Conservation (phyloP, 1,140 invertebrate species). For the Palaemon carinicauda region DNA sequence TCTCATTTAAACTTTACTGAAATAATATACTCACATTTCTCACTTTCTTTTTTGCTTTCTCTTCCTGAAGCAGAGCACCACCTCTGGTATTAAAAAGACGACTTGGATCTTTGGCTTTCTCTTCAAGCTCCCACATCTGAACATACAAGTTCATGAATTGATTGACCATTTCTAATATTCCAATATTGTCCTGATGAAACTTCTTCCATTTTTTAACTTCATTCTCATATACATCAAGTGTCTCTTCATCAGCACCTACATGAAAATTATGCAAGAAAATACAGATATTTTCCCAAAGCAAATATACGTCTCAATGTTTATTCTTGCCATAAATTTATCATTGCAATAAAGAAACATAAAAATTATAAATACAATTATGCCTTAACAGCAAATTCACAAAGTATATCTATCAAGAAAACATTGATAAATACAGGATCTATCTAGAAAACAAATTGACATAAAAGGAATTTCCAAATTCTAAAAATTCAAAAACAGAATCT, state of each 20-base stretch:
- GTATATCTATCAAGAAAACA: too few relatives aligned
- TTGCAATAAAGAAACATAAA: constrained; percentile 65
- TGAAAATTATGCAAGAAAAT: constrained; percentile 60
- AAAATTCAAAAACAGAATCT: too few relatives aligned
- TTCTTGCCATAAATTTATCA: not conserved
- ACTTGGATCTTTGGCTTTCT: constrained; percentile 77
- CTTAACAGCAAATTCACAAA: not conserved
- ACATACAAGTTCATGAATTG: constrained; percentile 68
- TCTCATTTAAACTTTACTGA: too few relatives aligned
- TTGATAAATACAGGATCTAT: too few relatives aligned
- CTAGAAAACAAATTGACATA: too few relatives aligned
- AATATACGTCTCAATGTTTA: too few relatives aligned
- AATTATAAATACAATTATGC: constrained; percentile 67
- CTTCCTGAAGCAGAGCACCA: constrained; percentile 81
- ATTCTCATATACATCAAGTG: constrained; percentile 77
- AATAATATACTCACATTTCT: constrained; percentile 69
- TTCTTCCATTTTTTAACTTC: constrained; percentile 75
- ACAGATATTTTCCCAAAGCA: not conserved
- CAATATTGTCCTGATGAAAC: constrained; percentile 74
- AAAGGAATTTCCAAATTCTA: too few relatives aligned
- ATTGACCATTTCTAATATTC: constrained; percentile 16
- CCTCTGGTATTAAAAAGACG: constrained; percentile 82
- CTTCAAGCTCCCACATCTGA: constrained; percentile 76
- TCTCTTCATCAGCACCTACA: constrained; percentile 77
- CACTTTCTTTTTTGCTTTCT: constrained; percentile 80